Evolutionary conservation across 2,888 invertebrate species (phyloP).

Genomic region (Himalopsyche japonica): DNA sequence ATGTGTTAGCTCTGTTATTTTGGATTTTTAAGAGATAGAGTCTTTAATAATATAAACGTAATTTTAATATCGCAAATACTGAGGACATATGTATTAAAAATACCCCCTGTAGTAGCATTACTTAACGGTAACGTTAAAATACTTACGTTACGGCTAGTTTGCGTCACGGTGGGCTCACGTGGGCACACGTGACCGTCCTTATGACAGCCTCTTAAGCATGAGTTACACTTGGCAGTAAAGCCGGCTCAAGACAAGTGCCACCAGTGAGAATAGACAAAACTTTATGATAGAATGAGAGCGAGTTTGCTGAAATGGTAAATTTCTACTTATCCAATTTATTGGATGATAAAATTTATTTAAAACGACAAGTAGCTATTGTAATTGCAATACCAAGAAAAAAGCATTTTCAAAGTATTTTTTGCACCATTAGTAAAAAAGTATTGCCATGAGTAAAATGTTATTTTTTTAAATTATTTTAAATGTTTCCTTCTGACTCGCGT

Average conservation of each 20-base stretch:
- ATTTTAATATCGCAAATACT: too few species aligned
- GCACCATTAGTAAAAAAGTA: too few species aligned
- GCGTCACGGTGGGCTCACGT: neutral
- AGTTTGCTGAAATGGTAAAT: neutral
- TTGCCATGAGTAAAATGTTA: too few species aligned
- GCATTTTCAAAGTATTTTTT: too few species aligned
- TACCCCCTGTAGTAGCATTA: neutral
- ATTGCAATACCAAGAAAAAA: too few species aligned
- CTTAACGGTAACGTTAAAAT: neutral
- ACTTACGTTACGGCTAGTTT: neutral
- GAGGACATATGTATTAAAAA: neutral
- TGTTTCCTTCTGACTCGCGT: too few species aligned
- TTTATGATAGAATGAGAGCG: neutral
- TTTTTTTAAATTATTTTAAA: too few species aligned
- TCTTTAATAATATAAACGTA: too few species aligned
- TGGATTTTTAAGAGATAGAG: too few species aligned
- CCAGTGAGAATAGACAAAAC: neutral
- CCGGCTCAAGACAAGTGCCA: neutral
- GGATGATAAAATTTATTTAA: neutral
- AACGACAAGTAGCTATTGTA: too few species aligned
- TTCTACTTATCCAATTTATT: neutral
- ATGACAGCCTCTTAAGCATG: neutral
- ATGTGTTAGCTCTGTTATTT: too few species aligned
- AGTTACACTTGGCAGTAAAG: neutral
- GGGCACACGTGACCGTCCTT: neutral